Conservation (phyloP, 2,888 invertebrate genomes). For the Acanthosepion pharaonis region DNA sequence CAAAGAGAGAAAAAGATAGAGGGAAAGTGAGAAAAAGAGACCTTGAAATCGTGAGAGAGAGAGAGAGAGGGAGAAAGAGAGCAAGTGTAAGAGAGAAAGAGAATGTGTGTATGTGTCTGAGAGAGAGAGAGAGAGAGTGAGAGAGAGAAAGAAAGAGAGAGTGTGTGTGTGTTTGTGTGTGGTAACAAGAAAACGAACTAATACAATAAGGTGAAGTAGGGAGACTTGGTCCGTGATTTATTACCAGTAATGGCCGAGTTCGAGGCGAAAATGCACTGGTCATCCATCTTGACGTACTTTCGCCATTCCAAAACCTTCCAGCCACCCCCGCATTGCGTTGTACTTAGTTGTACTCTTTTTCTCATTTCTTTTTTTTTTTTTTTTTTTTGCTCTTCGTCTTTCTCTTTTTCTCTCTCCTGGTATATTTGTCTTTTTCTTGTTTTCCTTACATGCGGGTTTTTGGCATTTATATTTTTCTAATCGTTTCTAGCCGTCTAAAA, state of each 20-base stretch:
- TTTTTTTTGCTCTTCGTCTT: background rate
- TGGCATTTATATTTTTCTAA: background rate
- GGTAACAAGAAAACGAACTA: too few relatives aligned
- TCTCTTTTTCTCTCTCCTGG: background rate
- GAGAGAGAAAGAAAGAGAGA: too few relatives aligned
- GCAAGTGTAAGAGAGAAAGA: too few relatives aligned
- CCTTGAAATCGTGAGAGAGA: too few relatives aligned
- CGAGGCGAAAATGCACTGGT: background rate
- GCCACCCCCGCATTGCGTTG: background rate
- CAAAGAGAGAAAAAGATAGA: too few relatives aligned
- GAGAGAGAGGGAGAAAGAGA: too few relatives aligned
- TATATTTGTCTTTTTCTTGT: background rate
- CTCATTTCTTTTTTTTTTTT: background rate
- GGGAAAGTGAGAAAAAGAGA: too few relatives aligned
- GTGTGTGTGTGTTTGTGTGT: too few relatives aligned
- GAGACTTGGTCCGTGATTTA: background rate
- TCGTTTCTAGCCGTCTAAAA: background rate
- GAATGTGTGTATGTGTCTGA: too few relatives aligned
- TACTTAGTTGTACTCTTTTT: background rate
- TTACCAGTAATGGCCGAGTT: background rate
- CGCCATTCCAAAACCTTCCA: background rate
- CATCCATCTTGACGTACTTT: conserved; percentile 15
- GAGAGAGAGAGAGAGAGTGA: too few relatives aligned
- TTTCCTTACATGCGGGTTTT: background rate
- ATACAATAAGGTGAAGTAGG: background rate